Percentiles rank a stretch among this genome's conserved stretches.
Evolutionary conservation across 2,113 vertebrate species (phyloP).

Genomic region (Mobula hypostoma): DNA sequence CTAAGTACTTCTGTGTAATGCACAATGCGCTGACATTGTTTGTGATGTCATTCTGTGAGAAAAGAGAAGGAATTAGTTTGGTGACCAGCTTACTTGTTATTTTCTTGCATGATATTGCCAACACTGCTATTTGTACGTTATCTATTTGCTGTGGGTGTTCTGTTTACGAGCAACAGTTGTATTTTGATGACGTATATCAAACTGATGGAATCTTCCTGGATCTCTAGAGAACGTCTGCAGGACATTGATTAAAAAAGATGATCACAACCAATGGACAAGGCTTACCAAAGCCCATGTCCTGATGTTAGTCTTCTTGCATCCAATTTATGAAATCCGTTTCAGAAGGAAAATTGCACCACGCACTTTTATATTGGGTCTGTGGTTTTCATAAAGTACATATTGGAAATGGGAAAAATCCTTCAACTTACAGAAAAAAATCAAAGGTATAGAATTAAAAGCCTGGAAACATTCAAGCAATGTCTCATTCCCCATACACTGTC

Average conservation of each 20-base stretch:
- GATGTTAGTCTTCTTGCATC: not conserved
- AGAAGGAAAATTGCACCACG: not conserved
- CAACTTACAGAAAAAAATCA: not conserved
- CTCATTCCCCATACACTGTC: not conserved
- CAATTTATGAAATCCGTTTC: not conserved
- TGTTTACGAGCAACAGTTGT: not conserved
- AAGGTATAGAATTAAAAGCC: not conserved
- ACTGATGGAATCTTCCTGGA: not conserved
- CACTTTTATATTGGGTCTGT: not conserved
- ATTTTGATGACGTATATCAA: not conserved
- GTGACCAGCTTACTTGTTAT: not conserved
- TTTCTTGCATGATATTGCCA: not conserved
- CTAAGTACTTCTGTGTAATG: no score
- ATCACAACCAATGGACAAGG: not conserved
- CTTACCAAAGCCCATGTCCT: not conserved
- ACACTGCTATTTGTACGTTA: not conserved
- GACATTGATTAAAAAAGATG: not conserved
- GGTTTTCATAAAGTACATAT: not conserved
- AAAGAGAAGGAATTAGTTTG: not conserved
- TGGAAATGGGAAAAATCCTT: not conserved
- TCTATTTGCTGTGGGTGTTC: not conserved
- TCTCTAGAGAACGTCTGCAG: not conserved
- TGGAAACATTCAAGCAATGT: not conserved
- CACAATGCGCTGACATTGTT: not conserved
- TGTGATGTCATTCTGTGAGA: not conserved